These are phyloP conservation scores for Sebastes miniatus DNA, from an alignment of 2,797 vertebrate species.

Conservation along the genomic window DNA sequence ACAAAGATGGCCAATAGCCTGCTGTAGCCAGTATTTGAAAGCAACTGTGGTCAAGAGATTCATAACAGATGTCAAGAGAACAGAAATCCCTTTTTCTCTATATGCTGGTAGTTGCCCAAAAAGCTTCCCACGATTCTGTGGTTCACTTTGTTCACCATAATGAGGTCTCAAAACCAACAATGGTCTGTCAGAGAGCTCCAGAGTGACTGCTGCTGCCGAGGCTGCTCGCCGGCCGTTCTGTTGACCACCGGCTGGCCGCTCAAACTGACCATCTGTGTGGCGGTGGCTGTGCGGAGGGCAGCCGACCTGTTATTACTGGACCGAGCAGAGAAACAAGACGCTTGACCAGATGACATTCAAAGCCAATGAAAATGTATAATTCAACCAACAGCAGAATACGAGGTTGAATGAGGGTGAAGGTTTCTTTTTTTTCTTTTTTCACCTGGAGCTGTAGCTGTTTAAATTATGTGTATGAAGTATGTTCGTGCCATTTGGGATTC, in stretches of 20 bases:
- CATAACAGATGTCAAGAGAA: constrained; percentile 32
- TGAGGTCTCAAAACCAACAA: constrained; percentile 46
- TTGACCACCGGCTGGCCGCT: constrained; percentile 28
- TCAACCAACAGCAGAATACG: neutral
- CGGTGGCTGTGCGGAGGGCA: neutral
- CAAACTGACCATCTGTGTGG: constrained; percentile 15
- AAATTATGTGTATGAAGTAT: neutral
- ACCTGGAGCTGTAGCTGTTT: neutral
- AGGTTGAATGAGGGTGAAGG: neutral
- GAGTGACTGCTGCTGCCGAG: neutral
- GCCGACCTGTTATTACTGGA: constrained; percentile 28
- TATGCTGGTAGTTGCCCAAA: constrained; percentile 26
- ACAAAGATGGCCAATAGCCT: neutral
- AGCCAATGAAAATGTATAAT: neutral
- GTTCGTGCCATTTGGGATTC: neutral
- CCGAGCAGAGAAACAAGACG: neutral
- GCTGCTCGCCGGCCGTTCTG: neutral
- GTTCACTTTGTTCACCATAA: constrained; percentile 34
- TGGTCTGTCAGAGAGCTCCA: constrained; percentile 26
- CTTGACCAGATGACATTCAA: neutral
- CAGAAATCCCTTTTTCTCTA: constrained; percentile 35
- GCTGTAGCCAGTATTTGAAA: constrained; percentile 2
- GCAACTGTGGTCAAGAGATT: constrained; percentile 21
- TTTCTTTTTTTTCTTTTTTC: neutral
- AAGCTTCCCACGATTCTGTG: constrained; percentile 23